Conservation (phyloP, 2,113 vertebrate species). For the Psettodes erumei region DNA sequence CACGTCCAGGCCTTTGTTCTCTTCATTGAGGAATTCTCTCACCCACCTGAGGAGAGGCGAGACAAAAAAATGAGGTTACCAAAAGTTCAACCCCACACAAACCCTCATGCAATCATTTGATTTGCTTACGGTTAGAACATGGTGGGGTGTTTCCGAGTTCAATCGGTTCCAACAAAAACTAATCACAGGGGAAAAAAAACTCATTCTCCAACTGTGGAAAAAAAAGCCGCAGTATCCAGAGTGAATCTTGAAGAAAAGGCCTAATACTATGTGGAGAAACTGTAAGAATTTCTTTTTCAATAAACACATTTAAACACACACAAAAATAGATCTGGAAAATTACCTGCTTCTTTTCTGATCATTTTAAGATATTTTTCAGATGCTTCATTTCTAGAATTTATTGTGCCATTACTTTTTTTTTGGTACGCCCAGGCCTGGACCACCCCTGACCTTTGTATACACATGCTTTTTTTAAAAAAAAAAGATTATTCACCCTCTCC, state of each 20-base stretch:
- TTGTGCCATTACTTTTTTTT: not conserved
- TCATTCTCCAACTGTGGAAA: not conserved
- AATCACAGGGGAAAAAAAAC: not conserved
- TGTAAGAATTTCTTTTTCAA: not conserved
- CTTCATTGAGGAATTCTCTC: conserved; percentile 97
- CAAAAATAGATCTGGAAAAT: not conserved
- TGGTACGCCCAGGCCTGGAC: too few relatives aligned
- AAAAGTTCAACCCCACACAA: not conserved
- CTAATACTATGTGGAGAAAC: too few relatives aligned
- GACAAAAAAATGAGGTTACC: not conserved
- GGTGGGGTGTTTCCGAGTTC: too few relatives aligned
- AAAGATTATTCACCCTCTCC: conserved; percentile 11
- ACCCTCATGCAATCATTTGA: not conserved
- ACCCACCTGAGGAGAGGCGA: conserved; percentile 91
- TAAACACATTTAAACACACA: too few relatives aligned
- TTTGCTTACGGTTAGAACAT: too few relatives aligned
- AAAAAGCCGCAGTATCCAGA: not conserved
- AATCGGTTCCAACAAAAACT: not conserved
- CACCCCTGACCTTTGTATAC: not conserved
- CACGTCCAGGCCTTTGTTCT: conserved; percentile 97
- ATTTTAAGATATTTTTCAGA: not conserved
- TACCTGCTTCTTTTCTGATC: not conserved
- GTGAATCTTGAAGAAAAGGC: not conserved
- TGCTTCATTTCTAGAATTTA: not conserved
- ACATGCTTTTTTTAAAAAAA: conserved; percentile 27